Evolutionary conservation across 2,113 vertebrate species (phyloP), one percentile per base, ranked within the genome.

Genomic region (Corythornis cristatus): DNA sequence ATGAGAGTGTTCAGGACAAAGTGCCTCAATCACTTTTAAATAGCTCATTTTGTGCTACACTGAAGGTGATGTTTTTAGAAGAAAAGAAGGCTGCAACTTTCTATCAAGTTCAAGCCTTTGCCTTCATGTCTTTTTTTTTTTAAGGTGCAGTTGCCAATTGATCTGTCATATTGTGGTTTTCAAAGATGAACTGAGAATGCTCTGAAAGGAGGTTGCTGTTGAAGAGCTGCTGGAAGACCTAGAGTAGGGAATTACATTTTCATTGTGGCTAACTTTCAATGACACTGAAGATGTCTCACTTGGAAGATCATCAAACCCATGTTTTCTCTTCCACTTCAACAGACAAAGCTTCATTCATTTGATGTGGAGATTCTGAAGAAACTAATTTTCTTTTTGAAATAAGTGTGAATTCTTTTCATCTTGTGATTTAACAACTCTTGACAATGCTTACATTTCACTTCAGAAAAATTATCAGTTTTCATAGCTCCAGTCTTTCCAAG

Each of bases 351-450:
- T 76, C 81, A 79, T 90, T 90, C 81, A 94, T 92, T 89, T 95
- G 83, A 95, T 92, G 88, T 43, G 76, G 83, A 90, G 93, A 68
- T 75, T 83, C 81, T 87, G 89, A 95, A 90, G 83, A 92, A 95
- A 92, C 86, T 95, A 76, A 95, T 96, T 95, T 96, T 92, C 89
- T 90, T 95, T 94, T 66, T 82, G 86, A 95, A 95, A 90, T 93
- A 88, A 95, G 89, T 94, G 93, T 90, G 89, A 96, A 93, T 94
- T 89, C 83, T 90, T 96, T 96, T 93, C 85, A 93, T 93, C 90
- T 76, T 82, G 28, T 82, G 70, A 93, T 93, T 96, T 93, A 95
- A 93, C 81, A 87, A 62, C 81, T 82, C 77, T 72, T 84, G 86
- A 89, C 54, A 86, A 93, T 73, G 88, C 90, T 96, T 93, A 92